These are phyloP conservation scores for Diplosoma virens DNA, from an alignment of 23 tunicate species.

Conservation along the genomic window DNA sequence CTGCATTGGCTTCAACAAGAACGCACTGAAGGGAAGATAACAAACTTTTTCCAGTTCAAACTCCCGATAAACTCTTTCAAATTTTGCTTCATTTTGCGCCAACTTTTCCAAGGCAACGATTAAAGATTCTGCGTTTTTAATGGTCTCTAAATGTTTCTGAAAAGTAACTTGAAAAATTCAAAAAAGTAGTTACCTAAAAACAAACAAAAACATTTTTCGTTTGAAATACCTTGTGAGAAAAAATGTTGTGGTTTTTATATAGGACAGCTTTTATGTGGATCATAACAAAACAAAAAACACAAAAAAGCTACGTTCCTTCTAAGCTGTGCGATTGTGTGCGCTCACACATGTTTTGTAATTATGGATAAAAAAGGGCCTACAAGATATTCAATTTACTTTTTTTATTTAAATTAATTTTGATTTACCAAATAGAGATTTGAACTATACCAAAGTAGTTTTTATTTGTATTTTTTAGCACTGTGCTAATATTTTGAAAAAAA, in stretches of 20 bases:
- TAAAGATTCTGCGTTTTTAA: conserved; percentile 63
- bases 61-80: conserved; percentile 68
- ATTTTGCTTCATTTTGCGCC: conserved; percentile 37
- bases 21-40: conserved; percentile 89
- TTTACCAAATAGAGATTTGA: no score
- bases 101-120: conserved; percentile 56
- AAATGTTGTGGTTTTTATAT: no score
- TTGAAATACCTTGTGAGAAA: no score
- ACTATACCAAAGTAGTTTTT: no score
- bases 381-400: no score
- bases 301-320: no score
- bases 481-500: no score
- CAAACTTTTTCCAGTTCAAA: conserved; percentile 88
- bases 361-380: no score
- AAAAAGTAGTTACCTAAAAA: neutral
- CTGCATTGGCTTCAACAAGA: conserved; percentile 93
- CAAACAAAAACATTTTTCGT: neutral
- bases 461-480: no score
- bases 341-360: no score
- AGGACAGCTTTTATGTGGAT: neutral
- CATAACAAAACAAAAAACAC: neutral
- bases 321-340: no score
- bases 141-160: conserved; percentile 46
- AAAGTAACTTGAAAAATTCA: neutral
- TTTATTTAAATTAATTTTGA: no score